Evolutionary conservation across 2,888 invertebrate genomes (phyloP).

Genomic region (Steromphala cineraria): DNA sequence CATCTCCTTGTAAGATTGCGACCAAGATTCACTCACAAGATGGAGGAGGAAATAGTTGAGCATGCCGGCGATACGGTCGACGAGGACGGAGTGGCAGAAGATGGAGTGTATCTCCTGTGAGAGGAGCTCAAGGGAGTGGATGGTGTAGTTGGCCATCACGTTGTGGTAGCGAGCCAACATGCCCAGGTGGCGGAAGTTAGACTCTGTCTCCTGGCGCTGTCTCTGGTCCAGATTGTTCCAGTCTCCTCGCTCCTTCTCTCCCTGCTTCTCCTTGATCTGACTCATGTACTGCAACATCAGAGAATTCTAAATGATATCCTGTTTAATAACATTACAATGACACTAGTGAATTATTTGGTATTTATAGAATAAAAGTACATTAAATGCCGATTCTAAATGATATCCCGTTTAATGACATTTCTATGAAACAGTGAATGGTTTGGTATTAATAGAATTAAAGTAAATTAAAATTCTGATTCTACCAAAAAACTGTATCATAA

Average conservation of each 20-base stretch:
- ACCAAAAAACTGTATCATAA: too few relatives aligned
- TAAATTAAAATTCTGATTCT: too few relatives aligned
- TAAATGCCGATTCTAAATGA: too few relatives aligned
- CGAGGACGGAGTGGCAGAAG: constrained; percentile 93
- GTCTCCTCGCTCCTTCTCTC: constrained; percentile 82
- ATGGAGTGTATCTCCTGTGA: constrained; percentile 77
- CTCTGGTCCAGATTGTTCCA: constrained; percentile 84
- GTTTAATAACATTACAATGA: too few relatives aligned
- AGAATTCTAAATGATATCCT: too few relatives aligned
- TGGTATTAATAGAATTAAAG: too few relatives aligned
- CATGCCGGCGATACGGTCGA: constrained; percentile 95
- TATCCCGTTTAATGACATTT: too few relatives aligned
- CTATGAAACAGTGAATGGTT: too few relatives aligned
- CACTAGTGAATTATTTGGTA: too few relatives aligned
- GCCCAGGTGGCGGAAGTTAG: constrained; percentile 80
- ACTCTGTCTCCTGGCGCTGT: constrained; percentile 82
- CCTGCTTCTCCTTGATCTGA: constrained; percentile 88
- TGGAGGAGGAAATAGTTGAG: constrained; percentile 93
- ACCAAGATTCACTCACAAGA: constrained; percentile 78
- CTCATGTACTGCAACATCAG: constrained; percentile 83
- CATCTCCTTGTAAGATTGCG: too few relatives aligned
- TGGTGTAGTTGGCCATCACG: constrained; percentile 91
- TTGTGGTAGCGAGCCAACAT: constrained; percentile 92
- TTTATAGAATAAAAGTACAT: too few relatives aligned
- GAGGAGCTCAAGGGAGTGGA: constrained; percentile 83